Evolutionary conservation across 2,888 invertebrate genomes (phyloP).

Genomic region (Stictocephala bisonia): DNA sequence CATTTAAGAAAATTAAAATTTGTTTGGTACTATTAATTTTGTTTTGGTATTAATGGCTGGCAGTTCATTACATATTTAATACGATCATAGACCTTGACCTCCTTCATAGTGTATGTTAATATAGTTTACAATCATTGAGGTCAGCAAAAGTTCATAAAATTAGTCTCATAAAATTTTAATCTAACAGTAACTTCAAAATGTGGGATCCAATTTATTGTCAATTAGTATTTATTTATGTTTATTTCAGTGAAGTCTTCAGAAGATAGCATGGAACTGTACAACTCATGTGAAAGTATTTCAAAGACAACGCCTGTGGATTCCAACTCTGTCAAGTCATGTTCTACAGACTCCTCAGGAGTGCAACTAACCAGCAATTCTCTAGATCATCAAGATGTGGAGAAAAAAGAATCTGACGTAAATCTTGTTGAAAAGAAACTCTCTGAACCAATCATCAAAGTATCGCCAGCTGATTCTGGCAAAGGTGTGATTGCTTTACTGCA

Average conservation of each 20-base stretch:
- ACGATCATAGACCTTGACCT: too few relatives aligned
- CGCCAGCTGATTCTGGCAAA: constrained; percentile 24
- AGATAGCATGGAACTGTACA: constrained; percentile 22
- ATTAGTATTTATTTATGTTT: neutral
- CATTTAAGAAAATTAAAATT: too few relatives aligned
- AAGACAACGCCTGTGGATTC: constrained; percentile 34
- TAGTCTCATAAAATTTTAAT: too few relatives aligned
- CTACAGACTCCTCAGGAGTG: constrained; percentile 38
- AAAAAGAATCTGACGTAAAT: neutral
- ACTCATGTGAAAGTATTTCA: constrained; percentile 29
- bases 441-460: constrained; percentile 33
- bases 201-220: neutral
- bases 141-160: too few relatives aligned
- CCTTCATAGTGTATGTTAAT: too few relatives aligned
- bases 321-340: constrained; percentile 36
- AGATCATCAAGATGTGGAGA: constrained; percentile 2
- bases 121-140: too few relatives aligned
- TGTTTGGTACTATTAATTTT: too few relatives aligned
- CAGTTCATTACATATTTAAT: too few relatives aligned
- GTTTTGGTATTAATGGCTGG: too few relatives aligned
- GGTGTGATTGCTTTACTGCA: too few relatives aligned
- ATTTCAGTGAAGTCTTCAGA: constrained; percentile 37
- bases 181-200: too few relatives aligned
- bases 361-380: constrained; percentile 25
- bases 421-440: constrained; percentile 5